phyloP scores from a whole-genome alignment of 1,140 invertebrate species.

The Odontomachus brunneus region DNA sequence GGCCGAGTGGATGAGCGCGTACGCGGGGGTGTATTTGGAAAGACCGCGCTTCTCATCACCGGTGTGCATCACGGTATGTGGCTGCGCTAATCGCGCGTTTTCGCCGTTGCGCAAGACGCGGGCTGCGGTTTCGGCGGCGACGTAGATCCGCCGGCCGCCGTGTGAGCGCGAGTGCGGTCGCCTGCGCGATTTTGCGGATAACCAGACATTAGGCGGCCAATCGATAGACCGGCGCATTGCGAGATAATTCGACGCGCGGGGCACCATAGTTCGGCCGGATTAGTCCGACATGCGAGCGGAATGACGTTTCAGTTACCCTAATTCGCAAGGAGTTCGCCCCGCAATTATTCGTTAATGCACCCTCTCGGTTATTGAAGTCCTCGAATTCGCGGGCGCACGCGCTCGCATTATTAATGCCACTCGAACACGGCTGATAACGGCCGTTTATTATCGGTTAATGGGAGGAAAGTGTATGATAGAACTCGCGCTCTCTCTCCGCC shows the following conservation, averaged over 20 bases:
- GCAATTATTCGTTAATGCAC: no score
- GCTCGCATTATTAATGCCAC: no score
- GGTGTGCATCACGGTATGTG: no score
- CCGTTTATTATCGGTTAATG: no score
- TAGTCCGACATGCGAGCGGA: neutral
- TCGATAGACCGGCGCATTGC: conserved; percentile 51
- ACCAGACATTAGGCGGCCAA: conserved; percentile 64
- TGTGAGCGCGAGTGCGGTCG: conserved; percentile 43
- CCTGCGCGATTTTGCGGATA: conserved; percentile 66
- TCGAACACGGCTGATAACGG: no score
- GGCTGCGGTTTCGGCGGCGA: conserved; percentile 29
- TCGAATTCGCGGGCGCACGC: no score
- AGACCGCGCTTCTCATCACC: no score
- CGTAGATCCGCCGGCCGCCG: conserved; percentile 20
- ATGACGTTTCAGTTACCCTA: neutral
- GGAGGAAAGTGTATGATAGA: no score
- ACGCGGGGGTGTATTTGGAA: conserved; percentile 65
- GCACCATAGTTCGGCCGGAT: conserved; percentile 9
- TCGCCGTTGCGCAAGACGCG: conserved; percentile 63
- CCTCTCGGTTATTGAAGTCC: no score
- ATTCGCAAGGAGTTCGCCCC: no score
- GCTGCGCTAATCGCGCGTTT: conserved; percentile 64
- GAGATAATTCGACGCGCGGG: conserved; percentile 45
- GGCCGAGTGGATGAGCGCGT: no score
- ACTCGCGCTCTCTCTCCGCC: no score